These are phyloP conservation scores for Anolis apletophallus DNA, from an alignment of 2,797 vertebrate species.

Conservation along the genomic window DNA sequence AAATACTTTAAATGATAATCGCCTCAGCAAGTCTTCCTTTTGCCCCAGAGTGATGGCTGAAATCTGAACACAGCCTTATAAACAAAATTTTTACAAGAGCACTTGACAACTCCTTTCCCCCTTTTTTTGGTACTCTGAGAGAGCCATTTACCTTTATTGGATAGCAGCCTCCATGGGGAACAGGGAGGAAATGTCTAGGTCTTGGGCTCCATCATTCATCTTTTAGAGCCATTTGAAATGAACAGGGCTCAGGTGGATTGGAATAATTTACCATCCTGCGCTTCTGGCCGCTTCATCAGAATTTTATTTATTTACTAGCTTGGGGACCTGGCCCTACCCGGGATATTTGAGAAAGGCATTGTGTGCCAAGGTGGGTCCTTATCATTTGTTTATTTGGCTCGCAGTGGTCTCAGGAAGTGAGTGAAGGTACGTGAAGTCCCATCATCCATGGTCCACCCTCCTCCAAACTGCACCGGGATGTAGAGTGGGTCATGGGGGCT, in stretches of 20 bases:
- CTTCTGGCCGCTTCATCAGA: slow-evolving; percentile 76
- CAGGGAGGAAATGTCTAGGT: slow-evolving; percentile 30
- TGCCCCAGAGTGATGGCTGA: slow-evolving; percentile 34
- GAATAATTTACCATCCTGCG: slow-evolving; percentile 70
- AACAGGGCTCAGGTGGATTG: slow-evolving; percentile 70
- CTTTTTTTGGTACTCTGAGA: slow-evolving; percentile 24
- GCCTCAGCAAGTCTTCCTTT: slow-evolving; percentile 13
- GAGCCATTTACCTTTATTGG: slow-evolving; percentile 53
- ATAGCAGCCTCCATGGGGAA: slow-evolving; percentile 4
- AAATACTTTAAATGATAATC: slow-evolving; percentile 54
- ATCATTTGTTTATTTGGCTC: no score
- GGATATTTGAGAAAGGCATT: no score
- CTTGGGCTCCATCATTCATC: slow-evolving; percentile 57
- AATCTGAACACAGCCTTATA: slow-evolving; percentile 40
- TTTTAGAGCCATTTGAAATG: slow-evolving; percentile 83
- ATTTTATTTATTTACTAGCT: slow-evolving; percentile 54
- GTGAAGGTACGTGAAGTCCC: no score
- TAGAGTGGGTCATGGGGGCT: no score
- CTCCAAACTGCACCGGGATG: no score
- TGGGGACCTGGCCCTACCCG: no score
- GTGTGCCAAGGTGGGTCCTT: no score
- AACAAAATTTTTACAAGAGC: slow-evolving; percentile 44
- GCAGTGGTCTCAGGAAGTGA: no score
- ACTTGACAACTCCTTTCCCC: slow-evolving; percentile 45
- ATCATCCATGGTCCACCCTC: no score